Evolutionary conservation across 2,113 vertebrate genomes (phyloP).

Genomic region (Eretmochelys imbricata): DNA sequence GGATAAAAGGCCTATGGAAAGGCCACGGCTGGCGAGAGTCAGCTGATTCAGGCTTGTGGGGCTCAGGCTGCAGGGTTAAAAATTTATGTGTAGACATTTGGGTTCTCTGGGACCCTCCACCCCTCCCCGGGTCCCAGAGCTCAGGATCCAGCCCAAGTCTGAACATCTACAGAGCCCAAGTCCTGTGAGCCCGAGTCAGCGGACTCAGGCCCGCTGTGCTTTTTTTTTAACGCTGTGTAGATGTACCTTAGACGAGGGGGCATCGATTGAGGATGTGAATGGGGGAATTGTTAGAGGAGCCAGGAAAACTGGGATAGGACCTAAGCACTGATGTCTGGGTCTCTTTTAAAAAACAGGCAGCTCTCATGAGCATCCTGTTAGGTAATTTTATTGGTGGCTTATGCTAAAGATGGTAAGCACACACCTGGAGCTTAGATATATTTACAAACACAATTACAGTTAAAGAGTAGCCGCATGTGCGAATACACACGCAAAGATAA

Average conservation of each 20-base stretch:
- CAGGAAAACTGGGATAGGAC: background rate
- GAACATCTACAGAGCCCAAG: background rate
- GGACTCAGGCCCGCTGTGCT: background rate
- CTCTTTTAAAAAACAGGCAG: background rate
- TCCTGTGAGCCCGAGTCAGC: background rate
- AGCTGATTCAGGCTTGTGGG: background rate
- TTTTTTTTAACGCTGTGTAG: background rate
- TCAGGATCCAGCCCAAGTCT: background rate
- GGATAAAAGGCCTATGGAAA: background rate
- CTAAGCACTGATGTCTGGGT: background rate
- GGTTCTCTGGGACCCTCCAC: background rate
- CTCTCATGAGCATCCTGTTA: background rate
- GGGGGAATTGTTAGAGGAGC: background rate
- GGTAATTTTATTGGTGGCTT: background rate
- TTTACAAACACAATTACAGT: background rate
- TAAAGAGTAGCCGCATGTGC: background rate
- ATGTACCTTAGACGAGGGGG: background rate
- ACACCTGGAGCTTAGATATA: background rate
- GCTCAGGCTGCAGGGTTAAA: background rate
- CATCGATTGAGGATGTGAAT: background rate
- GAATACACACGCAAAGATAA: fast-evolving
- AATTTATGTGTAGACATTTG: background rate
- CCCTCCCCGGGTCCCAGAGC: background rate
- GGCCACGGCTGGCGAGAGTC: too few species aligned
- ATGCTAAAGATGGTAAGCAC: background rate